phyloP scores from a whole-genome alignment of 1,140 invertebrate species.

The Asbolus verrucosus region DNA sequence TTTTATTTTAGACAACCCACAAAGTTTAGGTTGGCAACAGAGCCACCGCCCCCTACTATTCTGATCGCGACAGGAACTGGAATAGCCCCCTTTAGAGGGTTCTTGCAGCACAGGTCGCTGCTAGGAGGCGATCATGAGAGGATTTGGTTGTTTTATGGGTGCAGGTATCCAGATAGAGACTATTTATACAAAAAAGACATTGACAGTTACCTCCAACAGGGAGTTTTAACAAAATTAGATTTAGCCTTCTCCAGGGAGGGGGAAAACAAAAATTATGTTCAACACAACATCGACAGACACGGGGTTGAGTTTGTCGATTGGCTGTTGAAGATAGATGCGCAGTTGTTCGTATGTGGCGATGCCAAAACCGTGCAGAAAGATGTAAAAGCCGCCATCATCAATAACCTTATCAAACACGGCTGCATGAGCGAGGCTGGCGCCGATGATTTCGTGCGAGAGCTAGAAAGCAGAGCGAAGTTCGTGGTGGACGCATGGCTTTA shows the following conservation, averaged over 20 bases:
- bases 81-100: conserved; percentile 82
- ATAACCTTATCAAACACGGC: conserved; percentile 67
- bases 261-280: conserved; percentile 69
- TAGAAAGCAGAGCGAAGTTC: conserved; percentile 67
- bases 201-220: conserved; percentile 65
- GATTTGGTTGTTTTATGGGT: conserved; percentile 81
- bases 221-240: conserved; percentile 69
- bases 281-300: conserved; percentile 72
- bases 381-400: conserved; percentile 72
- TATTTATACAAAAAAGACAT: conserved; percentile 74
- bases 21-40: conserved; percentile 70
- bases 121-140: conserved; percentile 63
- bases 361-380: conserved; percentile 78
- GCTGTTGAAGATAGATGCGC: conserved; percentile 69
- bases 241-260: conserved; percentile 76
- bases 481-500: conserved; percentile 71
- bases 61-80: conserved; percentile 88
- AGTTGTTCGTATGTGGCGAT: conserved; percentile 85
- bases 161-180: conserved; percentile 75
- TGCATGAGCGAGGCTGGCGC: conserved; percentile 64
- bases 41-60: conserved; percentile 72
- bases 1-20: conserved; percentile 75
- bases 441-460: conserved; percentile 62
- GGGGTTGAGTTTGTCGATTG: conserved; percentile 69
- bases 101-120: conserved; percentile 69